Conservation (phyloP, 2,797 vertebrate genomes). For the Chelonia mydas region DNA sequence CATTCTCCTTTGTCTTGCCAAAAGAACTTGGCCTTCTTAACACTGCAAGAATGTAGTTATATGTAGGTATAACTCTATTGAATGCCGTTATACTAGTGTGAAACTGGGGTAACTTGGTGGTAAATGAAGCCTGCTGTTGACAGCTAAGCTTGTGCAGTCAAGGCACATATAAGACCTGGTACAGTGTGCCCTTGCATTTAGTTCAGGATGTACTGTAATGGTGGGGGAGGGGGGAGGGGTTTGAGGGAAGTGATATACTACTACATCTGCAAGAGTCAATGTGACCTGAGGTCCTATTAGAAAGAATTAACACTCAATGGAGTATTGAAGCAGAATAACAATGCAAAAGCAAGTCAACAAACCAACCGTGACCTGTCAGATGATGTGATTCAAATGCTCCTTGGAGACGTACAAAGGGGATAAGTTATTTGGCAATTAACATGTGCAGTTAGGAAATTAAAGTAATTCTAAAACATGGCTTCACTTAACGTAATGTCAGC, state of each 20-base stretch:
- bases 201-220: neutral
- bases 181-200: neutral
- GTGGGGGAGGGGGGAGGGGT: neutral
- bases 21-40: neutral
- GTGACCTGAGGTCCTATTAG: neutral
- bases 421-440: neutral
- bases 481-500: neutral
- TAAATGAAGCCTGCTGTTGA: neutral
- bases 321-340: neutral
- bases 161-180: neutral
- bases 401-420: neutral
- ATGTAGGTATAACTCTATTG: neutral
- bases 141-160: rapidly evolving
- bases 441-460: neutral
- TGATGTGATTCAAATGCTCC: neutral
- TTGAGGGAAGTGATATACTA: neutral
- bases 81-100: rapidly evolving
- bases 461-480: neutral
- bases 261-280: neutral
- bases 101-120: rapidly evolving
- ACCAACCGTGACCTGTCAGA: neutral
- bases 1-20: neutral
- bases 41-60: neutral
- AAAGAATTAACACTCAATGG: neutral
- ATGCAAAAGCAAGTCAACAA: neutral